These are phyloP conservation scores for Tauraco hartlaubi DNA, from an alignment of 2,797 vertebrate genomes.

Conservation along the genomic window DNA sequence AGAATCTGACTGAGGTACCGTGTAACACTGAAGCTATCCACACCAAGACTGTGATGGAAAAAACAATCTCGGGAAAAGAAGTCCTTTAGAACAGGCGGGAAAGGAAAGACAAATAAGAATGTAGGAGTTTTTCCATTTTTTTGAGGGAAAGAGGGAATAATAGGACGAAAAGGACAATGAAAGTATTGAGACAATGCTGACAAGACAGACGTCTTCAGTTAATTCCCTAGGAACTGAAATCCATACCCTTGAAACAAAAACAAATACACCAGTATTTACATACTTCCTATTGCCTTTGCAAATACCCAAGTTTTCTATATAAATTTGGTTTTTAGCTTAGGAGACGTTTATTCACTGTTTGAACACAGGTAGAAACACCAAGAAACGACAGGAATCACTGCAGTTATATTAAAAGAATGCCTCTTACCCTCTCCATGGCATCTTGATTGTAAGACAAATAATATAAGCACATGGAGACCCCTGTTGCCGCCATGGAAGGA, in stretches of 20 bases:
- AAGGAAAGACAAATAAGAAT: neutral
- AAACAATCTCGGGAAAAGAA: neutral
- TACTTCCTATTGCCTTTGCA: neutral
- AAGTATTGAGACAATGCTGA: neutral
- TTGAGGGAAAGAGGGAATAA: neutral
- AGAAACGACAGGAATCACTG: neutral
- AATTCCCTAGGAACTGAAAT: neutral
- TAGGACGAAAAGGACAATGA: neutral
- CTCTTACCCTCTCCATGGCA: slow-evolving; percentile 96
- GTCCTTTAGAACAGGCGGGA: neutral
- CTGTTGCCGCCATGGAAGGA: slow-evolving; percentile 98
- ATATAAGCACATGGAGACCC: slow-evolving; percentile 98
- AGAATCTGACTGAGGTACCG: neutral
- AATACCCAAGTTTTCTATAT: neutral
- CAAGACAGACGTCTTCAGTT: neutral
- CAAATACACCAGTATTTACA: neutral
- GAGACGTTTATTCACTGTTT: neutral
- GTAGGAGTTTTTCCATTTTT: neutral
- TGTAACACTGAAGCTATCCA: neutral
- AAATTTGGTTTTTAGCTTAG: neutral
- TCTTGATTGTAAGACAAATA: slow-evolving; percentile 99
- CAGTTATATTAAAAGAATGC: neutral
- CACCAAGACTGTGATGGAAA: neutral
- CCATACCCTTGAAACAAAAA: neutral
- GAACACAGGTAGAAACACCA: neutral